These are phyloP conservation scores for Palythoa grandiflora DNA, from an alignment of 92 coral and sea anemone species.

Conservation along the genomic window DNA sequence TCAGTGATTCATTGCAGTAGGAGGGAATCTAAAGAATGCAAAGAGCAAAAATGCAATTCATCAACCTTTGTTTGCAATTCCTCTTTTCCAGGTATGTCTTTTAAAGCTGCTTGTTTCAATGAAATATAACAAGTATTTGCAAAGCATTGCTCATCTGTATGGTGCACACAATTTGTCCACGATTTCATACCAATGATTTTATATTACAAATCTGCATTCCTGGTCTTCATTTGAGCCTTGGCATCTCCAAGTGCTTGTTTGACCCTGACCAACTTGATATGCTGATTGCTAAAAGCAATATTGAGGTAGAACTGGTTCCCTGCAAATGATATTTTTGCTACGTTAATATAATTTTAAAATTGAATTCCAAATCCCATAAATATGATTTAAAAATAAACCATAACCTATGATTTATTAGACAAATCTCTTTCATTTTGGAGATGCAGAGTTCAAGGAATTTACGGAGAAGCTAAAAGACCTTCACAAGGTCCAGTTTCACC, in stretches of 20 bases:
- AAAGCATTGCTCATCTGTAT: background rate
- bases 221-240: conserved; percentile 19
- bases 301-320: background rate
- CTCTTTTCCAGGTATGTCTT: conserved; percentile 5
- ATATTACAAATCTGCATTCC: background rate
- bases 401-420: background rate
- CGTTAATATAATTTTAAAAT: background rate
- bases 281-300: background rate
- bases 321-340: background rate
- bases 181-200: background rate
- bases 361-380: background rate
- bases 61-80: conserved; percentile 6
- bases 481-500: background rate
- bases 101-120: background rate
- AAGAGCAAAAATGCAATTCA: conserved; percentile 21
- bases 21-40: conserved; percentile 18
- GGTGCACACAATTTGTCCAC: background rate
- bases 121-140: background rate
- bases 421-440: background rate
- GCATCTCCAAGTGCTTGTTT: conserved; percentile 12
- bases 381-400: background rate
- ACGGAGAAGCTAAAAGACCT: background rate
- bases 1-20: conserved; percentile 15
- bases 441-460: conserved; percentile 5
- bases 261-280: conserved; percentile 15